Evolutionary conservation across 2,113 vertebrate genomes (phyloP), one percentile per base, ranked within the genome.

Genomic region (Martes martes): DNA sequence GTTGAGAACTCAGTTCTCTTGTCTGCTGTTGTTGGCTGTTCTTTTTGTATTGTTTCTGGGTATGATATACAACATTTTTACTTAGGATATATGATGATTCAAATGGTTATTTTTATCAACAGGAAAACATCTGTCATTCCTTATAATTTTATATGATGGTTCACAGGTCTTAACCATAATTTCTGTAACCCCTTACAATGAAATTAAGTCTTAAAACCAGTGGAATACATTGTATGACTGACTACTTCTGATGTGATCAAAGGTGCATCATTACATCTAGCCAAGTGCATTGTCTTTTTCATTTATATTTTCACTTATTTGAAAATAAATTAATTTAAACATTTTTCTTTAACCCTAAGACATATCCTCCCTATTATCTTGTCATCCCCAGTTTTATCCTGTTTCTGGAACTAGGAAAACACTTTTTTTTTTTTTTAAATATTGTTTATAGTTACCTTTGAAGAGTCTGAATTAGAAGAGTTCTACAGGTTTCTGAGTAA

Each of bases 171-270:
- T 11, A 89, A 79, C 57, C 55, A 19, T 86, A 90, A 16, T 47
- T 87, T 16, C 39, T 52, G 14, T 91, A 85, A 95, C 73, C 63
- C 85, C 89, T 94, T 97, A 96, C 91, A 79, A 33, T 85, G n/a
- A 91, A 98, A 85, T 94, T 93, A 95, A 89, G 69, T 86, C 71
- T 96, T 89, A 94, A 92, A 94, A 83, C 59, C 39, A 85, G 5
- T 74, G 21, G 63, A 82, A 10, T 57, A 88, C 18, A 26, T 61
- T 88, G 7, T 92, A 26, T 91, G 74, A 61, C 59, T 14, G 11
- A 63, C 4, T 89, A 50, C 52, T n/a, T 95, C 59, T 85, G 94
- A 84, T 93, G 42, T 65, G 76, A 0, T 47, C 15, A 79, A 91
- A 95, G 69, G 91, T 65, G 4, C 55, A 76, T 84, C 76, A 94